These are phyloP conservation scores for Heteromurus nitidus DNA, from an alignment of 2,888 invertebrate genomes.

Conservation along the genomic window DNA sequence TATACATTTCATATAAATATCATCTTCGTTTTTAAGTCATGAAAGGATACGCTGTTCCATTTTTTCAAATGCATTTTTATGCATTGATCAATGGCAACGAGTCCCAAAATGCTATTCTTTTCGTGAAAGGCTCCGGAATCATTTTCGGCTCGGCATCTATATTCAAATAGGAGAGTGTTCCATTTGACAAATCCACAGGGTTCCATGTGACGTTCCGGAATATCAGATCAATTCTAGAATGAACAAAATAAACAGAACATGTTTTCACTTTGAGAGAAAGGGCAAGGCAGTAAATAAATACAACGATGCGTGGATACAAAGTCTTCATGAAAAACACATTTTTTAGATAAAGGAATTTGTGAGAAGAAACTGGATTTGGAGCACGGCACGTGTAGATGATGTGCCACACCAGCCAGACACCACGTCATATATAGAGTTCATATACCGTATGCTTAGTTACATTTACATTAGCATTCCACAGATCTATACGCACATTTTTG, in stretches of 20 bases:
- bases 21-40: background rate
- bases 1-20: background rate
- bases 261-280: too few relatives aligned
- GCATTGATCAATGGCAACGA: slow-evolving; percentile 55
- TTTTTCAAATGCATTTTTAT: background rate
- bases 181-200: slow-evolving; percentile 28
- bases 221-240: slow-evolving; percentile 44
- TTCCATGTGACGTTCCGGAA: slow-evolving; percentile 62
- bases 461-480: too few relatives aligned
- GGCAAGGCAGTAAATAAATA: too few relatives aligned
- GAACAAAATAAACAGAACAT: background rate
- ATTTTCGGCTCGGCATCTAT: slow-evolving; percentile 59
- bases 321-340: too few relatives aligned
- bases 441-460: too few relatives aligned
- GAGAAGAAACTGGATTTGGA: too few relatives aligned
- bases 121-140: slow-evolving; percentile 68
- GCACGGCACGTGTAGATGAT: background rate
- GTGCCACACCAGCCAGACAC: background rate
- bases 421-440: too few relatives aligned
- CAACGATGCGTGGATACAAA: too few relatives aligned
- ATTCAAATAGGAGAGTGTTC: slow-evolving; percentile 59
- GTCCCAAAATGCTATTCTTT: slow-evolving; percentile 68
- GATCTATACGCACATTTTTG: too few relatives aligned
- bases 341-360: too few relatives aligned
- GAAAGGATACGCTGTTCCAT: too few relatives aligned